phyloP scores from a whole-genome alignment of 37 sponge, comb jelly and placozoan species.

The Bolinopsis microptera region DNA sequence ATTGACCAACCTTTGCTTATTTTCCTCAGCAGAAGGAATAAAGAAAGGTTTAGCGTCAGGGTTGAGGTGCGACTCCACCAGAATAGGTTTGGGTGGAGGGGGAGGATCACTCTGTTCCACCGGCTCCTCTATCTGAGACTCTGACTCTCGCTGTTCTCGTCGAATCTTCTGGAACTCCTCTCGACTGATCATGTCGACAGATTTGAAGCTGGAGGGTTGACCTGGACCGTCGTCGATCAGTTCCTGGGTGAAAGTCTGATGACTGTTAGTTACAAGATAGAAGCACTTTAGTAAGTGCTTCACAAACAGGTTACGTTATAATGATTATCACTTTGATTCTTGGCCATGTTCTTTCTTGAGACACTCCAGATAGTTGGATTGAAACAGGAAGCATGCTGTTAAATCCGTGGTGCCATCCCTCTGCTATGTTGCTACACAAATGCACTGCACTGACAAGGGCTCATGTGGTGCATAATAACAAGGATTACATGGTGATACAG shows the following conservation, averaged over 20 bases:
- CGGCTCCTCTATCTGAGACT: not conserved
- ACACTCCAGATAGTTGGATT: too few species aligned
- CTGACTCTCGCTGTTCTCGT: not conserved
- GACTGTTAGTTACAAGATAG: not conserved
- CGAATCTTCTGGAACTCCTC: slow-evolving; percentile 45
- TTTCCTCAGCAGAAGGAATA: not conserved
- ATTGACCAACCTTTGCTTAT: too few species aligned
- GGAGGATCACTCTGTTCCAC: not conserved
- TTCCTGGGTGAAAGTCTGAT: slow-evolving; percentile 60
- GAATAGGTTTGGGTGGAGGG: slow-evolving; percentile 42
- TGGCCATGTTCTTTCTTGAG: too few species aligned
- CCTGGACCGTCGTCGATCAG: not conserved
- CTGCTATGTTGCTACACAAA: too few species aligned
- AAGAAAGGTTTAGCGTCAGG: slow-evolving; percentile 52
- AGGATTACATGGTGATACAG: too few species aligned
- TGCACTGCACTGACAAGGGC: too few species aligned
- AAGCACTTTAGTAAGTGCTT: not conserved
- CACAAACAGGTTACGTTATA: not conserved
- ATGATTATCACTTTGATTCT: not conserved
- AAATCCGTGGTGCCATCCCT: too few species aligned
- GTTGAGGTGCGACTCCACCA: slow-evolving; percentile 46
- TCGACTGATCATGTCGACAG: slow-evolving; percentile 54
- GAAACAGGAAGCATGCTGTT: too few species aligned
- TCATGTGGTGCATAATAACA: too few species aligned
- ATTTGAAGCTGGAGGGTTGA: not conserved